Percentiles rank a stretch among this genome's conserved stretches.
Conservation (phyloP, 2,113 vertebrate species). For the Petroica traversi region DNA sequence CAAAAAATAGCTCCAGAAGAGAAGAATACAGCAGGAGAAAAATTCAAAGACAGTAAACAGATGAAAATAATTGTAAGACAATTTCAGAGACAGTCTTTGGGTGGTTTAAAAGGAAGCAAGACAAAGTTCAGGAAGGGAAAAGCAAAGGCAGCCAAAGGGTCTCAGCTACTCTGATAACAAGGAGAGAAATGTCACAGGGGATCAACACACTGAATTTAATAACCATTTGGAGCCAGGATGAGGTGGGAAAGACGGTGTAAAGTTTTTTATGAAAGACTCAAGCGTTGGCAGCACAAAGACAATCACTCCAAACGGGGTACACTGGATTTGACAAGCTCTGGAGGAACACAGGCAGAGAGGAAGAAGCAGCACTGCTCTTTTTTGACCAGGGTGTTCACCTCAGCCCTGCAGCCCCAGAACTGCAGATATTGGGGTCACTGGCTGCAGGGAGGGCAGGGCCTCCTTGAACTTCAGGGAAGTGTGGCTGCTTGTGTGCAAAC, state of each 20-base stretch:
- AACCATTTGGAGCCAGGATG: background rate
- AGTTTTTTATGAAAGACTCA: background rate
- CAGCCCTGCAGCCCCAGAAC: background rate
- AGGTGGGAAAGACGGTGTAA: background rate
- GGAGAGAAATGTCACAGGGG: background rate
- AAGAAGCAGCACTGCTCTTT: rapidly evolving
- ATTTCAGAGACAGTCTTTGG: background rate
- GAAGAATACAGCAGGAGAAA: background rate
- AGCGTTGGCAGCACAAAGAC: background rate
- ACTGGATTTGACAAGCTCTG: background rate
- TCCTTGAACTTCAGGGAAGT: background rate
- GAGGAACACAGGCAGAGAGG: background rate
- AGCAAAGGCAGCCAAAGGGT: background rate
- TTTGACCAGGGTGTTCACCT: rapidly evolving
- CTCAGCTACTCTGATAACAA: background rate
- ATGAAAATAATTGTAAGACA: background rate
- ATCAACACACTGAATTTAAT: background rate
- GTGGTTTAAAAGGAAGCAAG: conserved; percentile 2
- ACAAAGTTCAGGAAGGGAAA: background rate
- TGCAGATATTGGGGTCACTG: background rate
- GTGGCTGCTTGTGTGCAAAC: background rate
- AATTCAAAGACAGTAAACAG: background rate
- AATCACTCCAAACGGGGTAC: background rate
- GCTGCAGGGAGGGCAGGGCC: background rate
- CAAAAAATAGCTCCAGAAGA: background rate